Evolutionary conservation across 2,888 invertebrate genomes (phyloP).

Genomic region (Lasioglossum pauxillum): DNA sequence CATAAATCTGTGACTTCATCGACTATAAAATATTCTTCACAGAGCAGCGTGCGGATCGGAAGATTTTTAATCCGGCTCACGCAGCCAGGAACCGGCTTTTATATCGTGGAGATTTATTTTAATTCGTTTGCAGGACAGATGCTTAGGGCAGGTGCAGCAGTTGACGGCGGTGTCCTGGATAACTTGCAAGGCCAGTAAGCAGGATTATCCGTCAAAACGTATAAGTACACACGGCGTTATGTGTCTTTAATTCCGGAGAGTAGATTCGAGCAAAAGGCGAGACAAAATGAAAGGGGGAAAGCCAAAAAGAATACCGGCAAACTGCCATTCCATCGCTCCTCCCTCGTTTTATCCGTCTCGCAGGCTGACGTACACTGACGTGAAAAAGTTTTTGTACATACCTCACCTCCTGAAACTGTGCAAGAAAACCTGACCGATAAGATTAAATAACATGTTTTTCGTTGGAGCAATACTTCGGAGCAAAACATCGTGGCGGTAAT

Average conservation of each 20-base stretch:
- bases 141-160: not conserved
- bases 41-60: not conserved
- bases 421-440: not conserved
- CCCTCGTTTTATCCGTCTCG: slow-evolving; percentile 13
- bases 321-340: not conserved
- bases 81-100: not conserved
- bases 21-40: slow-evolving; percentile 20
- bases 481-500: not conserved
- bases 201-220: slow-evolving; percentile 22
- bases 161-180: not conserved
- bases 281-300: slow-evolving; percentile 16
- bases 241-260: slow-evolving; percentile 14
- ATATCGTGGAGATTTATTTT: slow-evolving; percentile 32
- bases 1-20: slow-evolving; percentile 19
- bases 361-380: not conserved
- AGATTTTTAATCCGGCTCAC: slow-evolving; percentile 14
- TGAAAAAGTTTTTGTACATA: not conserved
- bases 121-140: slow-evolving; percentile 11
- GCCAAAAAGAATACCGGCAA: not conserved
- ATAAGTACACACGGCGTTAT: slow-evolving; percentile 17
- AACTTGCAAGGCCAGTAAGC: slow-evolving; percentile 15
- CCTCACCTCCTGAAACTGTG: too few species aligned
- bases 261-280: slow-evolving; percentile 12
- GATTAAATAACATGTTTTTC: not conserved
- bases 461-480: too few species aligned